A percentile compares a stretch with the other conserved stretches of the same genome.
Evolutionary conservation across 2,888 invertebrate species (phyloP).

Genomic region (Hedya salicella): DNA sequence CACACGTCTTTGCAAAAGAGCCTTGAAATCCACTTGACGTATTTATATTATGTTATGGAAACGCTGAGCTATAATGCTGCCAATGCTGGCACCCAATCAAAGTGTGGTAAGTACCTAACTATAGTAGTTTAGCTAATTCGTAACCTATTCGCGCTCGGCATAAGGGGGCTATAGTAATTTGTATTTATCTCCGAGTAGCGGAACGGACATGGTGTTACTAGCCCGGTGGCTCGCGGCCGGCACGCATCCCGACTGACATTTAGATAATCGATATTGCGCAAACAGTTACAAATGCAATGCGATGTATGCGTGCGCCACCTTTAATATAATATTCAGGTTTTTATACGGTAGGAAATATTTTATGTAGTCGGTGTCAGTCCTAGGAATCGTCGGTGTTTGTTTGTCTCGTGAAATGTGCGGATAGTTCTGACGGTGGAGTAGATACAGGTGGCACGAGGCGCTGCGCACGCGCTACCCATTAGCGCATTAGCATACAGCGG

Average conservation of each 20-base stretch:
- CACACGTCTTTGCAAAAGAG: not conserved
- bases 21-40: not conserved
- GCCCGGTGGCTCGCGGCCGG: slow-evolving; percentile 24
- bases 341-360: slow-evolving; percentile 1
- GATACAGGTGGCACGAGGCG: slow-evolving; percentile 25
- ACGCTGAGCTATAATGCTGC: too few relatives aligned
- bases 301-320: slow-evolving; percentile 27
- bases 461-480: slow-evolving; percentile 23
- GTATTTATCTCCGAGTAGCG: slow-evolving; percentile 26
- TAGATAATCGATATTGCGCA: slow-evolving; percentile 29
- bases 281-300: slow-evolving; percentile 28
- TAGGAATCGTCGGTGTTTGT: slow-evolving; percentile 14
- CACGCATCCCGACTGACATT: slow-evolving; percentile 30
- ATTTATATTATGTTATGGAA: too few relatives aligned
- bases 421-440: not conserved
- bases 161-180: slow-evolving; percentile 17
- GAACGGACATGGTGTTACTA: slow-evolving; percentile 27
- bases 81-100: too few relatives aligned
- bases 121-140: not conserved
- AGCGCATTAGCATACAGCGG: slow-evolving; percentile 29
- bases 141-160: slow-evolving; percentile 6
- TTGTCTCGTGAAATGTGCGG: not conserved
- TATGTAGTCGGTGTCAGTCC: slow-evolving; percentile 7
- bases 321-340: slow-evolving; percentile 19
- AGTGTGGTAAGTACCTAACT: too few relatives aligned